Base-by-base conservation (phyloP, 2,797 vertebrate species). In the Toxotes lorentzi region DNA sequence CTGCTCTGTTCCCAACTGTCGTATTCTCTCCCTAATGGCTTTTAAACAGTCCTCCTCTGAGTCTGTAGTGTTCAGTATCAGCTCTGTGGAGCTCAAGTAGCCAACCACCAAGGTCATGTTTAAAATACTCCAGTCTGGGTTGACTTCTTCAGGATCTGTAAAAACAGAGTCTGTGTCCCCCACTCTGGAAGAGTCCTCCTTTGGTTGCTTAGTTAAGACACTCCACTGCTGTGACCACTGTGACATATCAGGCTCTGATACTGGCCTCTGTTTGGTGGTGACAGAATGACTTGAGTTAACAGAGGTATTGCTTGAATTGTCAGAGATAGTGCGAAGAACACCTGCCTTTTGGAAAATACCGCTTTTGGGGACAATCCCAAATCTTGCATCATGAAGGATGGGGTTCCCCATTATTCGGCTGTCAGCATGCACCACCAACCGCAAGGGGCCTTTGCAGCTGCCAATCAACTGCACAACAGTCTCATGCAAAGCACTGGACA, bases 71-170 rank as follows among this genome's bases (percentile, higher is more conserved):
- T 94, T 95, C 47, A 98, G 95, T 70, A 97, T 97, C 41, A 99
- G 94, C 60, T 99, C 97, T 0, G 97, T 97, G 5, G 98, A 98
- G 74, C 97, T 97, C 48, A 99, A 89, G 87, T 99, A 99, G 67
- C 98, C 98, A 1, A 99, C 97, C 5, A 99, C 94, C 96, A 99
- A 95, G 75, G 96, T 96, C 57, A 97, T 96, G 1, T 99, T 99
- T 68, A 99, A 90, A 86, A 96, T 89, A 32, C 95, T 95, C 41
- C 97, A 97, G 40, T 97, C 96, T 59, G 96, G 80, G 34, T 86
- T 95, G 50, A 91, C 93, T 60, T 96, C 95, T 17, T 96, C 89
- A 4, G 92, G 92, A 43, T 93, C 78, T 24, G 91, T 91, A 71
- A 97, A 97, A 64, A 96, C 93, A 0, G 95, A 95, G 64, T 97